Conservation (phyloP, 2,113 vertebrate genomes). For the Heteronetta atricapilla region DNA sequence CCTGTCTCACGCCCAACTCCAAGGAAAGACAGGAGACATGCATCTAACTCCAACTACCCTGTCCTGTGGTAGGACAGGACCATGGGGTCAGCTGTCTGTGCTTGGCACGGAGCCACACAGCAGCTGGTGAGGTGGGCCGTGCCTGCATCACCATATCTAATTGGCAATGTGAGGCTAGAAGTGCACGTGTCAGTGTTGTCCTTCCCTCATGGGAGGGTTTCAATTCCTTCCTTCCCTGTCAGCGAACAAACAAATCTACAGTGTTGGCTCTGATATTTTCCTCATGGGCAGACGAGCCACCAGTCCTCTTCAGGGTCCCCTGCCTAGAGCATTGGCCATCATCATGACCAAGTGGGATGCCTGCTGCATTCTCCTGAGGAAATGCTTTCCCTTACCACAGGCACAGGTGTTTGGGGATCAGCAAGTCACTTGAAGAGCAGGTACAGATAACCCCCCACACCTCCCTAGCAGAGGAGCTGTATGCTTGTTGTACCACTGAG, state of each 20-base stretch:
- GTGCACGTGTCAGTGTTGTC: fast-evolving
- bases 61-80: neutral
- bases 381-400: neutral
- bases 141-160: neutral
- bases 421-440: neutral
- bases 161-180: neutral
- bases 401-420: fast-evolving
- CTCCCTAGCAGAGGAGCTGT: neutral
- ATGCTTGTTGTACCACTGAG: neutral
- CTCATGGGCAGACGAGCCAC: fast-evolving
- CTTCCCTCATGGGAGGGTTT: neutral
- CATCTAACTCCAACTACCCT: neutral
- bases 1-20: neutral
- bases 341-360: neutral
- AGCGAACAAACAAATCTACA: neutral
- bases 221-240: neutral
- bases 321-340: neutral
- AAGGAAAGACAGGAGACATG: neutral
- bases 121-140: neutral
- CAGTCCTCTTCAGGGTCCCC: neutral
- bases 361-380: neutral
- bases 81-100: neutral
- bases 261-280: neutral
- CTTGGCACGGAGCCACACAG: neutral
- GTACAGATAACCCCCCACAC: neutral